A percentile compares a stretch with the other conserved stretches of the same genome.
Conservation (phyloP, 2,113 vertebrate genomes). For the Dicrurus megarhynchus region DNA sequence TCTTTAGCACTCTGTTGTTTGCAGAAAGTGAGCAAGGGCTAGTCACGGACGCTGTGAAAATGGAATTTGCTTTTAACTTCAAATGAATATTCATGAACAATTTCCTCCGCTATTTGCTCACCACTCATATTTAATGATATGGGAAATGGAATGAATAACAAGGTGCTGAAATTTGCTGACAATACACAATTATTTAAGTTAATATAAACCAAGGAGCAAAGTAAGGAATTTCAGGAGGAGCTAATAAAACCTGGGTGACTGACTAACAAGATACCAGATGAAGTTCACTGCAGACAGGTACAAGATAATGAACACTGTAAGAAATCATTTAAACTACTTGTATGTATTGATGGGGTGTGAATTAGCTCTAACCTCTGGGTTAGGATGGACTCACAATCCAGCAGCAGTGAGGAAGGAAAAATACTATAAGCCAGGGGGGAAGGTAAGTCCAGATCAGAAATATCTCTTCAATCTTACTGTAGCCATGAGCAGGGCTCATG, state of each 20-base stretch:
- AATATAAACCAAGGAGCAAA: constrained; percentile 26
- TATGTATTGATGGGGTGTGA: background rate
- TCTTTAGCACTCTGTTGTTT: background rate
- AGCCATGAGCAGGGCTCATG: background rate
- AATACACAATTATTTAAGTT: constrained; percentile 57
- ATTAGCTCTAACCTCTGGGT: constrained; percentile 2
- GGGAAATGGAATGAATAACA: constrained; percentile 55
- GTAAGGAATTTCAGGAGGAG: constrained; percentile 22
- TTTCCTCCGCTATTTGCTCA: constrained; percentile 56
- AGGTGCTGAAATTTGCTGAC: constrained; percentile 56
- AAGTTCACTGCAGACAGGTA: constrained; percentile 13
- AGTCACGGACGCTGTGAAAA: constrained; percentile 15
- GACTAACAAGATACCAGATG: constrained; percentile 33
- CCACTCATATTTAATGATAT: constrained; percentile 65
- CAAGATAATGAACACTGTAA: background rate
- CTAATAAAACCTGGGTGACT: constrained; percentile 44
- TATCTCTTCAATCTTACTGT: background rate
- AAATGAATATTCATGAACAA: constrained; percentile 69
- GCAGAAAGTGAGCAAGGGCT: constrained; percentile 27
- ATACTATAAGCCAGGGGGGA: background rate
- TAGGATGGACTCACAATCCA: background rate
- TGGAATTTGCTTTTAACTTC: constrained; percentile 46
- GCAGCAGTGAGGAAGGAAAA: background rate
- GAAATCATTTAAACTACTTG: constrained; percentile 48
- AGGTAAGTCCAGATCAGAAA: background rate